Conservation (phyloP, 2,113 vertebrate genomes). For the Plecotus auritus region DNA sequence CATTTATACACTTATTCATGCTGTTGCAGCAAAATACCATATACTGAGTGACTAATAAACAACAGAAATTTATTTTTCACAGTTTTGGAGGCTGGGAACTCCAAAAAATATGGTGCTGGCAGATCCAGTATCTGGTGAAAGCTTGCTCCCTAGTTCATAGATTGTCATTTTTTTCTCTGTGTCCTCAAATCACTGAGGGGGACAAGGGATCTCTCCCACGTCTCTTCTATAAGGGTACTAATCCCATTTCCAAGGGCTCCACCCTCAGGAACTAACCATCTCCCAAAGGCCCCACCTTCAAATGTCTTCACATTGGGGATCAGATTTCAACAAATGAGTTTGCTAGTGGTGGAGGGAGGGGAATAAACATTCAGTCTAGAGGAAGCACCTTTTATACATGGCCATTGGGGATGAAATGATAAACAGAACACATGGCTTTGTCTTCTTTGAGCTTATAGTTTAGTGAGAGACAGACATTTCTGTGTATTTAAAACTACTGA, state of each 20-base stretch:
- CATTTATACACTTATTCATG: not conserved
- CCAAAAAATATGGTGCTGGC: not conserved
- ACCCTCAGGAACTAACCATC: not conserved
- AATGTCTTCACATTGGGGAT: not conserved
- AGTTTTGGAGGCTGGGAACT: not conserved
- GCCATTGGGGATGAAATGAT: not conserved
- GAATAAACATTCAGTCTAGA: not conserved
- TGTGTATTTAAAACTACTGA: not conserved
- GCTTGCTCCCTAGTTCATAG: not conserved
- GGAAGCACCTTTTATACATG: not conserved
- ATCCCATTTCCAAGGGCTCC: not conserved
- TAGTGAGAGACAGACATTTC: not conserved
- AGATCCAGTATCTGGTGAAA: not conserved
- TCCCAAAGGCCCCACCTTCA: not conserved
- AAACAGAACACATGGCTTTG: not conserved
- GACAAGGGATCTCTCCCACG: not conserved
- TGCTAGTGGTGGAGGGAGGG: accelerated
- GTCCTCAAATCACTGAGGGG: not conserved
- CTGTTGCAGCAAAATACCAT: not conserved
- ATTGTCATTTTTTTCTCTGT: not conserved
- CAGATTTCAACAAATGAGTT: not conserved
- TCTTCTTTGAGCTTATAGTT: not conserved
- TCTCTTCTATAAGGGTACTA: not conserved
- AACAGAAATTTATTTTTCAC: not conserved
- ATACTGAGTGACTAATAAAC: not conserved